phyloP scores from a whole-genome alignment of 1,140 invertebrate genomes.

The Cydia pomonella region DNA sequence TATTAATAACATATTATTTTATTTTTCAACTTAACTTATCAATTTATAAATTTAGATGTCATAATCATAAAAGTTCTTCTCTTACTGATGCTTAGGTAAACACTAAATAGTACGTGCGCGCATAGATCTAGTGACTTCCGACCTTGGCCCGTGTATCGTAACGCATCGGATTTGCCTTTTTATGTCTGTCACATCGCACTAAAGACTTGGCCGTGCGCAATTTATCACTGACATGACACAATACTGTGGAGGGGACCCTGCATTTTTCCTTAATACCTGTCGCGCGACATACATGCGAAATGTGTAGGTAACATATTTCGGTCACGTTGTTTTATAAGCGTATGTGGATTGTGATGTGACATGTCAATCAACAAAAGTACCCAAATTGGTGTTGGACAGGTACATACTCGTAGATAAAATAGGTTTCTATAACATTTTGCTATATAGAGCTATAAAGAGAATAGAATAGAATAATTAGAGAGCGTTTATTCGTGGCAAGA shows the following conservation, averaged over 20 bases:
- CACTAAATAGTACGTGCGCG: background rate
- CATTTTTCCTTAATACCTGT: conserved; percentile 29
- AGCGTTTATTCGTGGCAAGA: too few species aligned
- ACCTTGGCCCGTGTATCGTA: conserved; percentile 24
- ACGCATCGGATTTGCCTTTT: conserved; percentile 31
- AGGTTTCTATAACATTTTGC: background rate
- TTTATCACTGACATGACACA: conserved; percentile 33
- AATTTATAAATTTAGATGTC: too few species aligned
- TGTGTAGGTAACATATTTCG: conserved; percentile 1
- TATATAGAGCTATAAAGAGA: too few species aligned
- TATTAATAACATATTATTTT: too few species aligned
- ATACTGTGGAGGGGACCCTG: conserved; percentile 19
- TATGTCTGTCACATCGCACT: conserved; percentile 31
- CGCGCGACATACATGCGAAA: conserved; percentile 9
- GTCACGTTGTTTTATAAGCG: conserved; percentile 7
- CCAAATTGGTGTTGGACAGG: background rate
- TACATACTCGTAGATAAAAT: background rate
- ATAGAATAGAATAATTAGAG: too few species aligned
- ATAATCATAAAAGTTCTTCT: background rate
- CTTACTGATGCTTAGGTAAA: background rate
- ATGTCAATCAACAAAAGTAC: background rate
- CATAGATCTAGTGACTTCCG: conserved; percentile 11
- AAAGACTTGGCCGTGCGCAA: conserved; percentile 31
- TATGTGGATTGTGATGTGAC: background rate
- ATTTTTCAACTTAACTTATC: too few species aligned